These are phyloP conservation scores for Oscheius sp. DNA, from an alignment of 2,888 invertebrate genomes.

Conservation along the genomic window DNA sequence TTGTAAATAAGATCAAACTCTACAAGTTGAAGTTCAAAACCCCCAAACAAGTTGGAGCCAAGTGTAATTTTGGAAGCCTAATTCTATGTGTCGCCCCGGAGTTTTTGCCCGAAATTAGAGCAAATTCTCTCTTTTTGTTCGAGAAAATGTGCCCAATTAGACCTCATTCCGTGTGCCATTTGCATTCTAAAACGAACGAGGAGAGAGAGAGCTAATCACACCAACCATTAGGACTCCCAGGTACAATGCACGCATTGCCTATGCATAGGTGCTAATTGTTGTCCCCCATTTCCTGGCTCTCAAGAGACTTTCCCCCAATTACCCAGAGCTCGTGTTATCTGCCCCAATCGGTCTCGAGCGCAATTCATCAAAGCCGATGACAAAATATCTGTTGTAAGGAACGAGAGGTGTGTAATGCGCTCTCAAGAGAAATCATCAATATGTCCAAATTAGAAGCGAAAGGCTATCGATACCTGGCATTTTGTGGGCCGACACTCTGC, in stretches of 20 bases:
- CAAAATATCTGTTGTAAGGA: constrained; percentile 27
- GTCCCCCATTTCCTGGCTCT: not conserved
- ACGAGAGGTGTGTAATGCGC: too few relatives aligned
- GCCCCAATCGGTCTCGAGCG: not conserved
- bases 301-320: not conserved
- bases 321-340: not conserved
- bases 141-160: too few relatives aligned
- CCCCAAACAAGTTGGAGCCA: too few relatives aligned
- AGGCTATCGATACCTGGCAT: constrained; percentile 83
- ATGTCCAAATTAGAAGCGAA: not conserved
- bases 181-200: constrained; percentile 21
- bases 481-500: constrained; percentile 84
- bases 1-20: too few relatives aligned
- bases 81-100: too few relatives aligned
- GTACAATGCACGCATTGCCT: constrained; percentile 15
- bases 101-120: too few relatives aligned
- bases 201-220: constrained; percentile 4
- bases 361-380: constrained; percentile 26
- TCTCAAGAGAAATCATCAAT: not conserved
- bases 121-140: too few relatives aligned
- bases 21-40: too few relatives aligned
- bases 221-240: constrained; percentile 21
- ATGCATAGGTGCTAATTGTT: constrained; percentile 18
- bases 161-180: not conserved
- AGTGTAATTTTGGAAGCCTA: too few relatives aligned